These are phyloP conservation scores for Ptiloglossa arizonensis DNA, from an alignment of 1,140 invertebrate species.

Conservation along the genomic window DNA sequence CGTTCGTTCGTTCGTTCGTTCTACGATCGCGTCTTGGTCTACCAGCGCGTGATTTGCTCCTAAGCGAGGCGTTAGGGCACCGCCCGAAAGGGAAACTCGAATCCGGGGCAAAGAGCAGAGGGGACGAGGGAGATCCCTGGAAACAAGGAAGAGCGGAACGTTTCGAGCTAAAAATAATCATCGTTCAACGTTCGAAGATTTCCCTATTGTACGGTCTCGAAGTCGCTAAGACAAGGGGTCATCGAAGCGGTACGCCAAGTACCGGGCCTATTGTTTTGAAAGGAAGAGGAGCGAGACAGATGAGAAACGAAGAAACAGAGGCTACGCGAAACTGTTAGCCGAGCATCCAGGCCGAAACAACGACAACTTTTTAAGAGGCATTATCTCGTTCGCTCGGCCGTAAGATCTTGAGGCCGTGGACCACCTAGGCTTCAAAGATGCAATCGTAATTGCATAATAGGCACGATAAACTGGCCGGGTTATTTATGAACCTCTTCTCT, in stretches of 20 bases:
- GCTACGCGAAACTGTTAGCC: slow-evolving; percentile 39
- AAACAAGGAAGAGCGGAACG: too few species aligned
- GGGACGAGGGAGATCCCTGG: not conserved
- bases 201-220: not conserved
- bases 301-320: slow-evolving; percentile 14
- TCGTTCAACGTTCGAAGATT: not conserved
- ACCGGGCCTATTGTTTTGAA: slow-evolving; percentile 31
- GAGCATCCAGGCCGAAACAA: slow-evolving; percentile 44
- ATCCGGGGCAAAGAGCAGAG: not conserved
- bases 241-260: slow-evolving; percentile 15
- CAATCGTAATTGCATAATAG: slow-evolving; percentile 81
- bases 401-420: slow-evolving; percentile 65
- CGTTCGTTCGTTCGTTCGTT: not conserved
- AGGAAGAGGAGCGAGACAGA: not conserved
- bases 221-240: not conserved
- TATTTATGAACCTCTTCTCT: slow-evolving; percentile 77
- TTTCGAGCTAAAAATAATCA: not conserved
- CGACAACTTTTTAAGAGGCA: slow-evolving; percentile 64
- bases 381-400: slow-evolving; percentile 62
- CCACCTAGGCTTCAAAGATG: slow-evolving; percentile 76
- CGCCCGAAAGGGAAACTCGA: not conserved
- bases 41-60: not conserved
- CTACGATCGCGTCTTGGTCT: not conserved
- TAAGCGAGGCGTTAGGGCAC: not conserved
- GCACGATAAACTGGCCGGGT: slow-evolving; percentile 74